Percentiles rank a stretch among this genome's conserved stretches.
Conservation (phyloP, 2,113 vertebrate species). For the Polypterus bichir region DNA sequence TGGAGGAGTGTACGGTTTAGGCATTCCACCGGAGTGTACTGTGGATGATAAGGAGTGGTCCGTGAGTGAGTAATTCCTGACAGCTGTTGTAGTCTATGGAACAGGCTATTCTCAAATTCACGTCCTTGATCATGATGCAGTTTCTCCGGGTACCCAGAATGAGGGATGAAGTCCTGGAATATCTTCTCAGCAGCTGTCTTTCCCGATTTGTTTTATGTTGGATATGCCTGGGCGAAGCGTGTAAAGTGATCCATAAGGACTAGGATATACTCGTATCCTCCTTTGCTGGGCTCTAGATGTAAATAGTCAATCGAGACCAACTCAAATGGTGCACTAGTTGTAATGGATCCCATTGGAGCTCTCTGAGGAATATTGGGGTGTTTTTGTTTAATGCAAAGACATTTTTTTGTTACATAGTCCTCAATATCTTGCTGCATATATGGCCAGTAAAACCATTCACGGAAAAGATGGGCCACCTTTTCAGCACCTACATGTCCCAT, state of each 20-base stretch:
- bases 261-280: slow-evolving; percentile 2
- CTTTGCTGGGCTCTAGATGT: not conserved
- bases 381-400: not conserved
- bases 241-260: slow-evolving; percentile 9
- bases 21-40: too few relatives aligned
- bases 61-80: too few relatives aligned
- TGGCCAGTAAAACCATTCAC: slow-evolving; percentile 9
- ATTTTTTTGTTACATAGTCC: not conserved
- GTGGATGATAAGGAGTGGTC: too few relatives aligned
- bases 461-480: slow-evolving; percentile 5
- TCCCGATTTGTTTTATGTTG: not conserved
- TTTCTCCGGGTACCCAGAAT: too few relatives aligned
- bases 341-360: not conserved
- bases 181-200: not conserved
- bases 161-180: too few relatives aligned
- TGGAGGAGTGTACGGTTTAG: too few relatives aligned
- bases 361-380: not conserved
- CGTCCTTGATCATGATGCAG: too few relatives aligned
- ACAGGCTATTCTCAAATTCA: too few relatives aligned
- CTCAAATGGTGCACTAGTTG: slow-evolving; percentile 9
- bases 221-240: not conserved
- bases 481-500: slow-evolving; percentile 11
- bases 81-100: too few relatives aligned
- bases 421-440: not conserved
- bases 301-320: slow-evolving; percentile 15